phyloP scores from a whole-genome alignment of 2,888 invertebrate species.

The Heterodera filipjevi region DNA sequence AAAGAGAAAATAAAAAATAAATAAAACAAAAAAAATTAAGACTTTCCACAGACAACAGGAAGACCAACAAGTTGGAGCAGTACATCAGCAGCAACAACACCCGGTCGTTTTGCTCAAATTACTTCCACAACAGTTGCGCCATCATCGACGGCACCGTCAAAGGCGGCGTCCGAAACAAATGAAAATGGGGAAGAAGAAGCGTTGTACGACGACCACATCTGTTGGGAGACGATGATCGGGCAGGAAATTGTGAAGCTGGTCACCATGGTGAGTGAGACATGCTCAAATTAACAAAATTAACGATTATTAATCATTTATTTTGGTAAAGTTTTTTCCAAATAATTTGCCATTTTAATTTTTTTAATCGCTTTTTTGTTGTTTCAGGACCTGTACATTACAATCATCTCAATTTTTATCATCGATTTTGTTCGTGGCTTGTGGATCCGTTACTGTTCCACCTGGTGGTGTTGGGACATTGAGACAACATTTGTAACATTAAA shows the following conservation, averaged over 20 bases:
- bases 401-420: constrained; percentile 69
- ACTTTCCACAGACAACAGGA: background rate
- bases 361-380: too few relatives aligned
- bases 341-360: background rate
- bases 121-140: background rate
- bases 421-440: constrained; percentile 91
- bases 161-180: background rate
- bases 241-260: constrained; percentile 93
- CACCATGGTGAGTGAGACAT: constrained; percentile 77
- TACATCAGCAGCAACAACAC: background rate
- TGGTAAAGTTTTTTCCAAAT: background rate
- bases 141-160: background rate
- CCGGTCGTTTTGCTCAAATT: background rate
- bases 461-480: constrained; percentile 98
- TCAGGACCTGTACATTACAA: constrained; percentile 76
- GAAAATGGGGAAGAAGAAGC: constrained; percentile 36
- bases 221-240: constrained; percentile 98
- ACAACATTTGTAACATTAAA: constrained; percentile 75
- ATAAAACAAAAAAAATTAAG: background rate
- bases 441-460: constrained; percentile 76
- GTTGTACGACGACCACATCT: constrained; percentile 69
- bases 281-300: too few relatives aligned
- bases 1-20: too few relatives aligned
- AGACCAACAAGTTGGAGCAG: background rate
- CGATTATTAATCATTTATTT: too few relatives aligned